Conservation (phyloP, 2,797 vertebrate species). For the Sorex maritimensis region DNA sequence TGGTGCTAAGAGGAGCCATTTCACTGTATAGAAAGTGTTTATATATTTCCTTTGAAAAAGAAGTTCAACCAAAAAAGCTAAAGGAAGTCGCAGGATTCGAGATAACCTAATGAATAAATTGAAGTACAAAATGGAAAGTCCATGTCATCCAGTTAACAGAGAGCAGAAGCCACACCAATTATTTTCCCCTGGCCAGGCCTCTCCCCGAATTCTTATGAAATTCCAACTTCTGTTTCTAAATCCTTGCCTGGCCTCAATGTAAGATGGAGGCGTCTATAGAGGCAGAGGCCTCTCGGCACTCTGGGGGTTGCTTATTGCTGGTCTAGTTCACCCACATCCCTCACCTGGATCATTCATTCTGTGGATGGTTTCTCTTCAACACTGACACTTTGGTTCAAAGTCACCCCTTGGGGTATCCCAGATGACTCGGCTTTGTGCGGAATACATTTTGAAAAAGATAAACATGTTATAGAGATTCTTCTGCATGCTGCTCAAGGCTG, state of each 20-base stretch:
- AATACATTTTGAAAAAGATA: no score
- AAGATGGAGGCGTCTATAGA: neutral
- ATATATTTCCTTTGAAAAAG: slow-evolving; percentile 6
- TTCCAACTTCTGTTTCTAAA: neutral
- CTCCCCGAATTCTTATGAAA: neutral
- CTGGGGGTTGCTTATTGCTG: neutral
- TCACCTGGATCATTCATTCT: neutral
- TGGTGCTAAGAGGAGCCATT: neutral
- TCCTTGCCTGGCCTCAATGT: neutral
- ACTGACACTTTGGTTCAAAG: neutral
- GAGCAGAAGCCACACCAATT: neutral
- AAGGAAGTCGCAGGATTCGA: neutral
- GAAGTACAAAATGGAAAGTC: neutral
- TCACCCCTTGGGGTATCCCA: neutral
- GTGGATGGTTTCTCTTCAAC: neutral
- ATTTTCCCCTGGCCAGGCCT: neutral
- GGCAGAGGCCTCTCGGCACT: neutral
- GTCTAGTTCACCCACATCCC: neutral
- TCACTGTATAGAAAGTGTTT: neutral
- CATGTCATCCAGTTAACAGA: neutral
- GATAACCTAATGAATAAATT: neutral
- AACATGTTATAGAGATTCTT: no score
- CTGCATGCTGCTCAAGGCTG: no score
- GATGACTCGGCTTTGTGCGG: no score
- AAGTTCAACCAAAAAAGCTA: neutral